These are phyloP conservation scores for Ursus arctos DNA, from an alignment of 2,113 vertebrate genomes.

Conservation along the genomic window DNA sequence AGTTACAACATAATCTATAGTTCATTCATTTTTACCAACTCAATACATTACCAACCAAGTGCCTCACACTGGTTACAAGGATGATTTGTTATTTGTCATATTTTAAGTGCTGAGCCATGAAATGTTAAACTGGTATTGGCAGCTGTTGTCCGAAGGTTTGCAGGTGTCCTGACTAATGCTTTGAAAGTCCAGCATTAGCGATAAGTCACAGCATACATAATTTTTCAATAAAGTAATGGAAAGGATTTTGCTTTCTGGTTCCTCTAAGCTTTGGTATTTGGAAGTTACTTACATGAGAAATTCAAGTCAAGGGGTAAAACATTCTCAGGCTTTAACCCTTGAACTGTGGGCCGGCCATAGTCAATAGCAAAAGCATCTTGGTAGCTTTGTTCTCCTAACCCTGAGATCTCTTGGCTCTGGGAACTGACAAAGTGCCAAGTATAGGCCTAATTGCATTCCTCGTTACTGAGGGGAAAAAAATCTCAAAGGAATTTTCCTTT, in stretches of 20 bases:
- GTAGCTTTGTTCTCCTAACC: slow-evolving; percentile 70
- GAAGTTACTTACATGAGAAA: slow-evolving; percentile 46
- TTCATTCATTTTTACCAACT: neutral
- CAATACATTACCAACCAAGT: neutral
- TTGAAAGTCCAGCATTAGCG: slow-evolving; percentile 11
- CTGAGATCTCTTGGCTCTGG: slow-evolving; percentile 66
- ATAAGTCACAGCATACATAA: slow-evolving; percentile 64
- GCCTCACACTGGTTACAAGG: neutral
- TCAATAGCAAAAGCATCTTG: slow-evolving; percentile 60
- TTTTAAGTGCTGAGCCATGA: slow-evolving; percentile 34
- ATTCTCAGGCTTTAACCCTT: slow-evolving; percentile 66
- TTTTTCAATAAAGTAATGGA: slow-evolving; percentile 63
- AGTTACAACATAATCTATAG: neutral
- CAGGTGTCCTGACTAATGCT: slow-evolving; percentile 26
- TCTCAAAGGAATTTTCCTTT: slow-evolving; percentile 65
- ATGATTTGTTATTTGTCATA: slow-evolving; percentile 29
- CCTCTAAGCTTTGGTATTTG: slow-evolving; percentile 58
- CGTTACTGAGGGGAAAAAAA: slow-evolving; percentile 14
- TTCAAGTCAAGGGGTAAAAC: slow-evolving; percentile 54
- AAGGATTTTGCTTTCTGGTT: slow-evolving; percentile 50
- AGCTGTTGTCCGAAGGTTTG: slow-evolving; percentile 17
- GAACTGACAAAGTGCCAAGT: slow-evolving; percentile 64
- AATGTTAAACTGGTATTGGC: slow-evolving; percentile 54
- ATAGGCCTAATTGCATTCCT: slow-evolving; percentile 70
- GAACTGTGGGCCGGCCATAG: slow-evolving; percentile 18